Evolutionary conservation across 2,888 invertebrate species (phyloP).

Genomic region (Epinotia nisella): DNA sequence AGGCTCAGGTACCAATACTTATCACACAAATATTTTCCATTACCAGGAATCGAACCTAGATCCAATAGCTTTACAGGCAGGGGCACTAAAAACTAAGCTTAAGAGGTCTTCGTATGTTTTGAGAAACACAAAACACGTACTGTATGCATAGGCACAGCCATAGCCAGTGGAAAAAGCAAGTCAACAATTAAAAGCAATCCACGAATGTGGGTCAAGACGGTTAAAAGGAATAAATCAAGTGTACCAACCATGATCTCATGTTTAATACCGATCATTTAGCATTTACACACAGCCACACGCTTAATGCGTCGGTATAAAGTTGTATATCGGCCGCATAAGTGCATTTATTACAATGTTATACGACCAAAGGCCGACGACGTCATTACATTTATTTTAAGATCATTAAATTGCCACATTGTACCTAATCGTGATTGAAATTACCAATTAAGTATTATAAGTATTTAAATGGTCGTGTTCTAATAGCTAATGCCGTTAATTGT

Average conservation of each 20-base stretch:
- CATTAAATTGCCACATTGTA: conserved; percentile 71
- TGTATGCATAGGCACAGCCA: conserved; percentile 8
- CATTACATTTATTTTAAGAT: conserved; percentile 79
- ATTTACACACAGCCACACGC: conserved; percentile 50
- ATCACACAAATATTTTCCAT: too few species aligned
- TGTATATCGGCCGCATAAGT: conserved; percentile 50
- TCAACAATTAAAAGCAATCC: conserved; percentile 84
- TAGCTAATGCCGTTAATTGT: conserved; percentile 38
- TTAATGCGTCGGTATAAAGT: conserved; percentile 56
- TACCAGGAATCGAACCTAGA: too few species aligned
- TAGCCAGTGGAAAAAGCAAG: conserved; percentile 64
- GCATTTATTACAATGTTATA: conserved; percentile 50
- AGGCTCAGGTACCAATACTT: too few species aligned
- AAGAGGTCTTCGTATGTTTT: too few species aligned
- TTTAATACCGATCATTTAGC: conserved; percentile 54
- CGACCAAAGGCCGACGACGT: conserved; percentile 67
- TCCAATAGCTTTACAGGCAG: too few species aligned
- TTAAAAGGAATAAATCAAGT: conserved; percentile 82
- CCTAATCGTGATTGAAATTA: conserved; percentile 69
- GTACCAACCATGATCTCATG: conserved; percentile 79
- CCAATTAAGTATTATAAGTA: conserved; percentile 44
- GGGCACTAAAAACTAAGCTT: too few species aligned
- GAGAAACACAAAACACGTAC: too few species aligned
- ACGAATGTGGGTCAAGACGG: conserved; percentile 81
- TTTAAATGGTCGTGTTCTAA: conserved; percentile 38